Percentiles rank a stretch among this genome's conserved stretches.
phyloP scores from a whole-genome alignment of 1,140 invertebrate genomes.

The Anoplophora glabripennis region DNA sequence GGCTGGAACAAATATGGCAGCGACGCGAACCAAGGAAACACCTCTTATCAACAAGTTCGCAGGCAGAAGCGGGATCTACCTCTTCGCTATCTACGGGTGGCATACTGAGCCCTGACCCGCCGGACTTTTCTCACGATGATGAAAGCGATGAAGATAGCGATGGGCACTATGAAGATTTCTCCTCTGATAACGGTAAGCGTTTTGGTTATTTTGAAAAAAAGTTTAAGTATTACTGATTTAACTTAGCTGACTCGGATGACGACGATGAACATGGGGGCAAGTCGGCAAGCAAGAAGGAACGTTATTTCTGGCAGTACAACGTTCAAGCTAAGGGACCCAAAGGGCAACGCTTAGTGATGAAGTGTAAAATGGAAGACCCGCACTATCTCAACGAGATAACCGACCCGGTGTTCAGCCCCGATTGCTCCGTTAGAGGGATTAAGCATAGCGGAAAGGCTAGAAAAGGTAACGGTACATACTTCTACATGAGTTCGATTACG shows the following conservation, averaged over 20 bases:
- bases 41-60: slow-evolving; percentile 79
- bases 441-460: slow-evolving; percentile 72
- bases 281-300: slow-evolving; percentile 68
- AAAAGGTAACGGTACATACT: slow-evolving; percentile 14
- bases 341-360: slow-evolving; percentile 79
- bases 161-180: slow-evolving; percentile 82
- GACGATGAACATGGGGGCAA: slow-evolving; percentile 59
- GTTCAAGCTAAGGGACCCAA: slow-evolving; percentile 98
- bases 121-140: slow-evolving; percentile 79
- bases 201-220: background rate
- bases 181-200: slow-evolving; percentile 69
- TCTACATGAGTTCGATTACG: background rate
- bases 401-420: slow-evolving; percentile 90
- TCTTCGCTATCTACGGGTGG: slow-evolving; percentile 82
- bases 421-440: slow-evolving; percentile 84
- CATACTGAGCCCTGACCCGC: slow-evolving; percentile 75
- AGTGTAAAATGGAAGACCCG: slow-evolving; percentile 85
- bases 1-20: slow-evolving; percentile 80
- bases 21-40: slow-evolving; percentile 80
- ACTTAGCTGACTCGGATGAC: slow-evolving; percentile 57
- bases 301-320: slow-evolving; percentile 98
- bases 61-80: slow-evolving; percentile 81
- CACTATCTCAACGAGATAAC: slow-evolving; percentile 85
- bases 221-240: background rate
- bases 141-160: slow-evolving; percentile 76